Percentiles rank a stretch among this genome's conserved stretches.
Evolutionary conservation across 2,113 vertebrate genomes (phyloP).

Genomic region (Grallaria varia): DNA sequence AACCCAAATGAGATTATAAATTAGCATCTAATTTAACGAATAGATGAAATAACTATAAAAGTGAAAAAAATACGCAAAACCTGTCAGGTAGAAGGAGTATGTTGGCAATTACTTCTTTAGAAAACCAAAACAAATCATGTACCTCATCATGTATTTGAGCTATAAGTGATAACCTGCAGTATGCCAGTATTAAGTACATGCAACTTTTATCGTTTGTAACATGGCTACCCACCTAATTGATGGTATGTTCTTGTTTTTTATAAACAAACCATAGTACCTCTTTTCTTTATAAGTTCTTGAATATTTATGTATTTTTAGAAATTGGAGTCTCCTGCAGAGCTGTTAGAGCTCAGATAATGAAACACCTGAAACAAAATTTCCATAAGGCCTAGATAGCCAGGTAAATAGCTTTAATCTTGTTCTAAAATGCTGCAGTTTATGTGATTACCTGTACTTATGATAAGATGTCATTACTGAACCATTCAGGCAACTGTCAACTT

Average conservation of each 20-base stretch:
- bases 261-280: not conserved
- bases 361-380: conserved; percentile 14
- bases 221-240: not conserved
- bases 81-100: not conserved
- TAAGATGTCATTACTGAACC: not conserved
- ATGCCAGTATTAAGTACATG: not conserved
- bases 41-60: not conserved
- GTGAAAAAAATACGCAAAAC: not conserved
- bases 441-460: not conserved
- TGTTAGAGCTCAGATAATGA: not conserved
- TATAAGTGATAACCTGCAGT: not conserved
- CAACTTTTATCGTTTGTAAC: not conserved
- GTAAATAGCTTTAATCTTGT: not conserved
- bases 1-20: not conserved
- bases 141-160: not conserved
- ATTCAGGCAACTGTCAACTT: not conserved
- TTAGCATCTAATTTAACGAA: not conserved
- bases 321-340: not conserved
- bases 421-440: not conserved
- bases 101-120: not conserved
- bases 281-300: not conserved
- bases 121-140: not conserved
- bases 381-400: not conserved
- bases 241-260: not conserved
- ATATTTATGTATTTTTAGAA: not conserved